A percentile compares a stretch with the other conserved stretches of the same genome.
Evolutionary conservation across 2,113 vertebrate species (phyloP).

Genomic region (Seriola quinqueradiata): DNA sequence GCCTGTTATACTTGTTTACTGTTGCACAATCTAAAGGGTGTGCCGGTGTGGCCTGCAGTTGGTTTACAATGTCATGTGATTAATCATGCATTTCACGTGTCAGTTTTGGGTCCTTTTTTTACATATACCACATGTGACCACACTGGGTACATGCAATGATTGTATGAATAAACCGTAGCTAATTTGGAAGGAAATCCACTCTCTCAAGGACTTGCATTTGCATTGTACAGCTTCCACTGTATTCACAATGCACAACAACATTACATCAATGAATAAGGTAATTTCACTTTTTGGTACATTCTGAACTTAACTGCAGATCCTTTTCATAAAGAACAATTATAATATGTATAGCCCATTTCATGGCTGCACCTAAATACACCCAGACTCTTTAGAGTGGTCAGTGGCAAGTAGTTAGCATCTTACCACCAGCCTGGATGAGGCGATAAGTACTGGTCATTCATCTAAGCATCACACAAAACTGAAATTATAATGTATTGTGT

Average conservation of each 20-base stretch:
- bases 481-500: no score
- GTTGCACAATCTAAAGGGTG: background rate
- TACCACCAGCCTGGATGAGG: no score
- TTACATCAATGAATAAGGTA: background rate
- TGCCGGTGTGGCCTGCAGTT: no score
- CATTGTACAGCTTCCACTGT: background rate
- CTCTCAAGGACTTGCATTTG: background rate
- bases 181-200: background rate
- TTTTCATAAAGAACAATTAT: background rate
- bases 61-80: no score
- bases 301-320: background rate
- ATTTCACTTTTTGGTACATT: background rate
- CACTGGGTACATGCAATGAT: background rate
- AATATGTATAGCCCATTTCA: background rate
- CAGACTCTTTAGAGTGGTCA: background rate
- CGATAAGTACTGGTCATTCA: background rate
- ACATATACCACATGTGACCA: no score
- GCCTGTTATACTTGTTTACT: background rate
- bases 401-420: background rate
- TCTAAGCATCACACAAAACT: background rate
- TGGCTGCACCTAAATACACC: background rate
- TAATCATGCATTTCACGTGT: no score
- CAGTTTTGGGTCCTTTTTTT: no score
- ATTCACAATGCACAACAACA: background rate
- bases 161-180: background rate